Evolutionary conservation across 2,797 vertebrate species (phyloP).

Genomic region (Sebastes glaucus): DNA sequence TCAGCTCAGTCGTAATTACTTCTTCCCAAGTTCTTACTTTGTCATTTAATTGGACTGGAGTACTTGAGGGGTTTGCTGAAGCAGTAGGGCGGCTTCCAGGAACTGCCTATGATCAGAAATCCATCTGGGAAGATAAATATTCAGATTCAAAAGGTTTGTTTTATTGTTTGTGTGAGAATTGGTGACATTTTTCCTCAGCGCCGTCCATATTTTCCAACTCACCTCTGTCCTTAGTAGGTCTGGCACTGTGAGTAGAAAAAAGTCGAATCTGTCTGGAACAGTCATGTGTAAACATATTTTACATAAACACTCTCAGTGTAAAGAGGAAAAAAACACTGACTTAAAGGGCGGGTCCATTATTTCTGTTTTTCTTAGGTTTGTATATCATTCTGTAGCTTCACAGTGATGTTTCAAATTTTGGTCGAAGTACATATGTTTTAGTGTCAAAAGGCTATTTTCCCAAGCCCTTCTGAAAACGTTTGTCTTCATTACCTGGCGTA

Average conservation of each 20-base stretch:
- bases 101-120: not conserved
- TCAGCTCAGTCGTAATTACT: not conserved
- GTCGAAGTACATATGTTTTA: too few species aligned
- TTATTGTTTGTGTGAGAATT: not conserved
- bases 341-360: too few species aligned
- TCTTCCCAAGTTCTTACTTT: not conserved
- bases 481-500: too few species aligned
- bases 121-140: not conserved
- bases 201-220: constrained; percentile 14
- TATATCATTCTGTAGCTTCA: too few species aligned
- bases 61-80: not conserved
- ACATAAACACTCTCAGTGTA: not conserved
- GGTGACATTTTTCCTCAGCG: not conserved
- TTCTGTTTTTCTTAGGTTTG: too few species aligned
- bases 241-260: not conserved
- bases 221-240: not conserved
- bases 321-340: not conserved
- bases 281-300: constrained; percentile 1
- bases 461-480: too few species aligned
- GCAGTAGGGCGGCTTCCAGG: not conserved
- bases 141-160: not conserved
- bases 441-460: too few species aligned
- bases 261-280: not conserved
- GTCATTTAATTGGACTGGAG: too few species aligned
- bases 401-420: too few species aligned